Conservation (phyloP, 1,140 invertebrate genomes). For the Cepaea nemoralis region DNA sequence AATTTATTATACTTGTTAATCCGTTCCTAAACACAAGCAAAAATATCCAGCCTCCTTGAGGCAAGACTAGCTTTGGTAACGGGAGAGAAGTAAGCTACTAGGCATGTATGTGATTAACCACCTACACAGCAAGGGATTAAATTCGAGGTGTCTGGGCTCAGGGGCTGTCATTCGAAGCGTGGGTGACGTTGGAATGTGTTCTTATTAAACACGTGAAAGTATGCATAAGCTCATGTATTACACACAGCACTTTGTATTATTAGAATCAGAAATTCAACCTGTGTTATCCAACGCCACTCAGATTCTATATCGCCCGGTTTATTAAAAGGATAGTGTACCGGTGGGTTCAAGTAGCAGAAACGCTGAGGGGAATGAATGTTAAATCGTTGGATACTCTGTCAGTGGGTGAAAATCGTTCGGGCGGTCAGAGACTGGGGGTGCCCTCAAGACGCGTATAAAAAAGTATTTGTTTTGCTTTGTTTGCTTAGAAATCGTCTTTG, state of each 20-base stretch:
- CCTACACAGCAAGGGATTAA: conserved; percentile 7
- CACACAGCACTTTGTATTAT: not conserved
- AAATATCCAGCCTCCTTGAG: not conserved
- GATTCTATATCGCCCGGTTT: not conserved
- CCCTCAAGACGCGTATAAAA: too few species aligned
- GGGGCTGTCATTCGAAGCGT: not conserved
- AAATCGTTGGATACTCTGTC: not conserved
- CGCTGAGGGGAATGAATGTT: not conserved
- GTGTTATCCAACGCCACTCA: not conserved
- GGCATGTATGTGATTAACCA: not conserved
- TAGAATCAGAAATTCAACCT: not conserved
- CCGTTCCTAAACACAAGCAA: not conserved
- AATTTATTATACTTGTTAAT: not conserved
- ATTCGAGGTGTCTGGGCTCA: not conserved
- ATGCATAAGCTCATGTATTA: not conserved
- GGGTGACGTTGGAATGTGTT: not conserved
- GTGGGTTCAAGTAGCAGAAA: not conserved
- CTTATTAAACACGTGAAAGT: not conserved
- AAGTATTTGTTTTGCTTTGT: not conserved
- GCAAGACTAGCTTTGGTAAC: not conserved
- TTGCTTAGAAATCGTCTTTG: not conserved
- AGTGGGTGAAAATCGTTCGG: not conserved
- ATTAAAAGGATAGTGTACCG: not conserved
- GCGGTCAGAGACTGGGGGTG: not conserved
- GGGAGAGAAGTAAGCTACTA: not conserved